These are phyloP conservation scores for Ferdinandea cuprea DNA, from an alignment of 2,888 invertebrate genomes.

Conservation along the genomic window DNA sequence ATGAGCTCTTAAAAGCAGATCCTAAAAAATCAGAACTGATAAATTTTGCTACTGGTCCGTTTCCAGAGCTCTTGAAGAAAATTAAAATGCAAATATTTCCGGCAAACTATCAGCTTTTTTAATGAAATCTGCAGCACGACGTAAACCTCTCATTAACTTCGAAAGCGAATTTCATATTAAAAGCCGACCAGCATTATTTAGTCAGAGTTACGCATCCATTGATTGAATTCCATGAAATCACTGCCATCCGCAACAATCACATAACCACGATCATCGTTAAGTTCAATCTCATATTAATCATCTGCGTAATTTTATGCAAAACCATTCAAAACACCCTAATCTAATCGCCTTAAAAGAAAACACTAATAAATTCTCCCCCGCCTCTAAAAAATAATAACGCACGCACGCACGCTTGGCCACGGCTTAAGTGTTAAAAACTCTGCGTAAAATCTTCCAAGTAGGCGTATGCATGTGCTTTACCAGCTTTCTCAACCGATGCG, in stretches of 20 bases:
- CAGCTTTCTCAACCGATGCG: slow-evolving; percentile 35
- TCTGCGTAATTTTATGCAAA: slow-evolving; percentile 55
- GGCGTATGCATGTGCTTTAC: slow-evolving; percentile 37
- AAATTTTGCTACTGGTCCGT: too few relatives aligned
- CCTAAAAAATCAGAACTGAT: too few relatives aligned
- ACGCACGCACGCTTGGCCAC: background rate
- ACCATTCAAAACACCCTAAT: slow-evolving; percentile 42
- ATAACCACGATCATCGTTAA: background rate
- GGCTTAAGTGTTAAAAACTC: slow-evolving; percentile 37
- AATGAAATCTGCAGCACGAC: too few relatives aligned
- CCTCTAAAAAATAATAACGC: background rate
- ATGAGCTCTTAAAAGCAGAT: too few relatives aligned
- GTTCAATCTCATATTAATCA: slow-evolving; percentile 26
- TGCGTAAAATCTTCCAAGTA: slow-evolving; percentile 57
- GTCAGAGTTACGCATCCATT: too few relatives aligned
- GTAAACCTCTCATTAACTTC: too few relatives aligned
- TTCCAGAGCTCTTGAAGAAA: too few relatives aligned
- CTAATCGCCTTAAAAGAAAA: slow-evolving; percentile 54
- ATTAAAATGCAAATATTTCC: too few relatives aligned
- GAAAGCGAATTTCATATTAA: too few relatives aligned
- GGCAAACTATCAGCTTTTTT: too few relatives aligned
- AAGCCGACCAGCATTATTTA: too few relatives aligned
- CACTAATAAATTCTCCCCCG: slow-evolving; percentile 19
- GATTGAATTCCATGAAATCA: too few relatives aligned
- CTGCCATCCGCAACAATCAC: background rate